Evolutionary conservation across 2,113 vertebrate genomes (phyloP).

Genomic region (Physeter macrocephalus): DNA sequence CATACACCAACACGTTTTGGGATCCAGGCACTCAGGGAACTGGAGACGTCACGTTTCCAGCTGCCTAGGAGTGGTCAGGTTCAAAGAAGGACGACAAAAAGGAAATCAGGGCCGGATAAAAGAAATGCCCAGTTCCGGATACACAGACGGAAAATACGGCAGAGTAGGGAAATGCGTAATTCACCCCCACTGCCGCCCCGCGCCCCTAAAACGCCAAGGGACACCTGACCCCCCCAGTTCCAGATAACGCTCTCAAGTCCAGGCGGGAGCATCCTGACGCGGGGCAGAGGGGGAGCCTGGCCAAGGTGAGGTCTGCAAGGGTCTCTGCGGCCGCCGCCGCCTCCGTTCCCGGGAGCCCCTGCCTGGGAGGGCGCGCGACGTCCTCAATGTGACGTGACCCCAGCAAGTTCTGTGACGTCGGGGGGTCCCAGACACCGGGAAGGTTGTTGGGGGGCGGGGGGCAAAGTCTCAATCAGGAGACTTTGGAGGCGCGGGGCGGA

Average conservation of each 20-base stretch:
- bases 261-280: background rate
- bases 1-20: accelerated
- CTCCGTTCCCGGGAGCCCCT: background rate
- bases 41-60: accelerated
- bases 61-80: no score
- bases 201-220: background rate
- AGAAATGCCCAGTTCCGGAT: accelerated
- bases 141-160: background rate
- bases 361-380: no score
- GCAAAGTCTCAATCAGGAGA: accelerated
- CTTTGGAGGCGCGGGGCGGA: no score
- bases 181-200: accelerated
- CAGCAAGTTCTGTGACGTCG: background rate
- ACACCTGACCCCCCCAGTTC: background rate
- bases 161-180: accelerated
- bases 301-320: accelerated
- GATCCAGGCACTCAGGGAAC: no score
- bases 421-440: background rate
- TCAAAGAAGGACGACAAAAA: background rate
- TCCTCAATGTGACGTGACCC: background rate
- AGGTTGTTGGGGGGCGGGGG: accelerated
- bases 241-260: accelerated
- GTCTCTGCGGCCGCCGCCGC: no score
- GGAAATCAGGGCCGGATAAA: accelerated
- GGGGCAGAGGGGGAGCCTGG: accelerated